phyloP scores from a whole-genome alignment of 2,888 invertebrate genomes.

The Drosophila ezoana region DNA sequence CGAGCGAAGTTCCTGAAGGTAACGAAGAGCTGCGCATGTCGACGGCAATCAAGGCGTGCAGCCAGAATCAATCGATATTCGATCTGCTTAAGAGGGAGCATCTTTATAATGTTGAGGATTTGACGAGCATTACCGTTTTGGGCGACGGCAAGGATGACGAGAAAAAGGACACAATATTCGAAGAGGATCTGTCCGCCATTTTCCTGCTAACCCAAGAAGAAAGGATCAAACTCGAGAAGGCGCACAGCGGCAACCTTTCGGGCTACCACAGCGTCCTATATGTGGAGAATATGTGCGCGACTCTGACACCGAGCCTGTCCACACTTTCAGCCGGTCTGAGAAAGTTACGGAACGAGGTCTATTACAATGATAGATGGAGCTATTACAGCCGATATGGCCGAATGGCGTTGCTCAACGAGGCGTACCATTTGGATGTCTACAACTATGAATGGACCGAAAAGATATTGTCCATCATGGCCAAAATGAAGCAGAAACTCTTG shows the following conservation, averaged over 20 bases:
- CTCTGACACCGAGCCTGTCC: slow-evolving; percentile 18
- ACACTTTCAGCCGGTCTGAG: background rate
- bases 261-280: slow-evolving; percentile 33
- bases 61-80: slow-evolving; percentile 46
- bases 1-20: too few relatives aligned
- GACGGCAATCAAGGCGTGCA: slow-evolving; percentile 34
- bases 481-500: slow-evolving; percentile 11
- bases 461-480: slow-evolving; percentile 2
- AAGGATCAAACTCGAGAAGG: background rate
- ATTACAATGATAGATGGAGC: background rate
- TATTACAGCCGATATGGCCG: slow-evolving; percentile 3
- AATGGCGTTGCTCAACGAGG: slow-evolving; percentile 26
- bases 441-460: slow-evolving; percentile 9
- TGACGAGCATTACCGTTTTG: slow-evolving; percentile 17
- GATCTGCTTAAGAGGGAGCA: slow-evolving; percentile 19
- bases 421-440: slow-evolving; percentile 24
- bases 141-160: background rate
- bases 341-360: background rate
- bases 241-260: slow-evolving; percentile 11
- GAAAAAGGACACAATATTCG: background rate
- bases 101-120: slow-evolving; percentile 20
- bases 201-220: slow-evolving; percentile 23
- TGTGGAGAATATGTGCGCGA: slow-evolving; percentile 21
- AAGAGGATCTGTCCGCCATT: slow-evolving; percentile 19
- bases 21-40: slow-evolving; percentile 35